phyloP scores from a whole-genome alignment of 2,113 vertebrate species.

The Myrmecobius fasciatus region DNA sequence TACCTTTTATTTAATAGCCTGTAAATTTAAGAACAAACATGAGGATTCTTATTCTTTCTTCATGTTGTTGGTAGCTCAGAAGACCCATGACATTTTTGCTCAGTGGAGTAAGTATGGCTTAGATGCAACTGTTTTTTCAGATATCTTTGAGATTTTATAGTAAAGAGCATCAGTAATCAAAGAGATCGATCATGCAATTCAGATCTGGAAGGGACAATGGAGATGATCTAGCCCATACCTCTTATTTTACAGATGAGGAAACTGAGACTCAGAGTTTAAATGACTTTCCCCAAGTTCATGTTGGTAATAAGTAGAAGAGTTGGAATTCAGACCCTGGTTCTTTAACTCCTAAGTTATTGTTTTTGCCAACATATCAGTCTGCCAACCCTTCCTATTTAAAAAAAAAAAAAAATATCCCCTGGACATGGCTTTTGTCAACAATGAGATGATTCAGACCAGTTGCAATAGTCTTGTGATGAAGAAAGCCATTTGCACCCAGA shows the following conservation, averaged over 20 bases:
- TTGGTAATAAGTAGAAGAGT: neutral
- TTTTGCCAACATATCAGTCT: neutral
- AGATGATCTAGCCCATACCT: neutral
- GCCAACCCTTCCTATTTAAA: neutral
- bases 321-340: neutral
- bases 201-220: neutral
- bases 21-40: neutral
- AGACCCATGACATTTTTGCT: neutral
- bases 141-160: neutral
- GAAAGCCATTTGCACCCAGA: no score
- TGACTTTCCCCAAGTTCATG: neutral
- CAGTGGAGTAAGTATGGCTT: neutral
- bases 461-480: no score
- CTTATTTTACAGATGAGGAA: neutral
- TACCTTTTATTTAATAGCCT: neutral
- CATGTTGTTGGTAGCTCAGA: neutral
- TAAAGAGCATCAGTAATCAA: neutral
- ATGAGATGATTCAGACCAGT: no score
- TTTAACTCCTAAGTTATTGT: neutral
- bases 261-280: neutral
- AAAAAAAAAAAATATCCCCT: no score
- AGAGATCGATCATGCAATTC: neutral
- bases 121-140: neutral
- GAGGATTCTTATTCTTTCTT: neutral
- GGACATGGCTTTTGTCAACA: no score